These are phyloP conservation scores for Selenia dentaria DNA, from an alignment of 2,888 invertebrate genomes.

Conservation along the genomic window DNA sequence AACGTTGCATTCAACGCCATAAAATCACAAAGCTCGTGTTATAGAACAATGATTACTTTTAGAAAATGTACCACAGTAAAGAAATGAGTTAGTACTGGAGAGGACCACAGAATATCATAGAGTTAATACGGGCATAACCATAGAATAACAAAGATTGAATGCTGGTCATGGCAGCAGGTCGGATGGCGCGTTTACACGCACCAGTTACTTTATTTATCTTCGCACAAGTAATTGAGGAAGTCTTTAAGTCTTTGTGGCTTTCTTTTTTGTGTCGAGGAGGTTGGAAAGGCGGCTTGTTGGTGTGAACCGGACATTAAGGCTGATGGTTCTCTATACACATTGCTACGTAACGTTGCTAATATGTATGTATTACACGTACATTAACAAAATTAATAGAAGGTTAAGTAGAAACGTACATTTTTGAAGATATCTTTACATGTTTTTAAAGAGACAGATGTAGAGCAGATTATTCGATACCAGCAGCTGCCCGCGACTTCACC, in stretches of 20 bases:
- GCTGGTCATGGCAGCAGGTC: constrained; percentile 3
- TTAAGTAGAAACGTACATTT: too few species aligned
- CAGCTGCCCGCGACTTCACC: too few species aligned
- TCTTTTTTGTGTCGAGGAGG: constrained; percentile 45
- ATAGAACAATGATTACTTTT: too few species aligned
- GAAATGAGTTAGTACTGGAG: too few species aligned
- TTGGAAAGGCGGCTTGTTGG: constrained; percentile 33
- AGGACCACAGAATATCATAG: neutral
- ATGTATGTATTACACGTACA: too few species aligned
- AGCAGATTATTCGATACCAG: too few species aligned
- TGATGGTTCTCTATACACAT: too few species aligned
- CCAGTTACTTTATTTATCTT: constrained; percentile 60
- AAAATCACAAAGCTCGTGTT: neutral
- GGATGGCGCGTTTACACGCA: constrained; percentile 38
- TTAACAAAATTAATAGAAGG: too few species aligned
- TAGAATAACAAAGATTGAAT: constrained; percentile 4
- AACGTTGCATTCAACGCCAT: constrained; percentile 1
- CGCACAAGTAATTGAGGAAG: constrained; percentile 72
- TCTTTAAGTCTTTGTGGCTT: constrained; percentile 57
- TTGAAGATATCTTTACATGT: too few species aligned
- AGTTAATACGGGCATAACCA: neutral
- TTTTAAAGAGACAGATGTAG: too few species aligned
- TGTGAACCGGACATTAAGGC: constrained; percentile 5
- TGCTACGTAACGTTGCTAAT: too few species aligned
- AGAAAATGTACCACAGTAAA: too few species aligned